These are phyloP conservation scores for Eueremaeus valkanovi DNA, from an alignment of 2,888 invertebrate genomes.

Conservation along the genomic window DNA sequence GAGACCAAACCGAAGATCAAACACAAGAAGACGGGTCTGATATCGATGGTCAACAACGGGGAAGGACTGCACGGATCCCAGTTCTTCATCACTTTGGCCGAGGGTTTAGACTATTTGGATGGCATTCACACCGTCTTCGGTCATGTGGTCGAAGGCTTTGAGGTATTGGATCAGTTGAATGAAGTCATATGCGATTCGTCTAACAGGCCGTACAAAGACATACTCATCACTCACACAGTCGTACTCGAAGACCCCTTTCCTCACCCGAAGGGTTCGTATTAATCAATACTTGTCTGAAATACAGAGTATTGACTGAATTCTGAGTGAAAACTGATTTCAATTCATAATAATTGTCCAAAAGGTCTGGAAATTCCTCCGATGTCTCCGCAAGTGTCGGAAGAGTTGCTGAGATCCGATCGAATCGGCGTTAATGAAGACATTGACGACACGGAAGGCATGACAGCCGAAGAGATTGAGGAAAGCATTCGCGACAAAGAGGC, in stretches of 20 bases:
- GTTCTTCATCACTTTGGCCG: conserved; percentile 88
- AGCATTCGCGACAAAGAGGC: conserved; percentile 86
- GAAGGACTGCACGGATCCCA: conserved; percentile 83
- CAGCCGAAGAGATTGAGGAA: conserved; percentile 78
- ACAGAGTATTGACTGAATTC: no score
- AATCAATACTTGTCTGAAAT: neutral
- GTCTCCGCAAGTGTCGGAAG: conserved; percentile 83
- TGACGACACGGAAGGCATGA: conserved; percentile 81
- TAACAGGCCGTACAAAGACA: conserved; percentile 87
- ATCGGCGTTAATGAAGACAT: conserved; percentile 91
- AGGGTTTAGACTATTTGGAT: conserved; percentile 83
- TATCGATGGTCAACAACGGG: conserved; percentile 93
- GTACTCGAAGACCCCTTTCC: conserved; percentile 93
- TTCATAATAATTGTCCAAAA: neutral
- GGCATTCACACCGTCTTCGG: conserved; percentile 88
- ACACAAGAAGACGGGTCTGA: conserved; percentile 75
- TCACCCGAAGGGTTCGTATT: conserved; percentile 62
- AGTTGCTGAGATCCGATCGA: conserved; percentile 71
- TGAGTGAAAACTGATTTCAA: no score
- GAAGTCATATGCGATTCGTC: conserved; percentile 87
- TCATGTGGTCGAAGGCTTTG: conserved; percentile 85
- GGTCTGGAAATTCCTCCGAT: conserved; percentile 70
- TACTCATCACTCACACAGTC: conserved; percentile 88
- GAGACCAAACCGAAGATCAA: conserved; percentile 87
- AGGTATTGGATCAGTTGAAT: conserved; percentile 80